Base-by-base conservation (phyloP, 2,113 vertebrate genomes). In the Lonchura striata region DNA sequence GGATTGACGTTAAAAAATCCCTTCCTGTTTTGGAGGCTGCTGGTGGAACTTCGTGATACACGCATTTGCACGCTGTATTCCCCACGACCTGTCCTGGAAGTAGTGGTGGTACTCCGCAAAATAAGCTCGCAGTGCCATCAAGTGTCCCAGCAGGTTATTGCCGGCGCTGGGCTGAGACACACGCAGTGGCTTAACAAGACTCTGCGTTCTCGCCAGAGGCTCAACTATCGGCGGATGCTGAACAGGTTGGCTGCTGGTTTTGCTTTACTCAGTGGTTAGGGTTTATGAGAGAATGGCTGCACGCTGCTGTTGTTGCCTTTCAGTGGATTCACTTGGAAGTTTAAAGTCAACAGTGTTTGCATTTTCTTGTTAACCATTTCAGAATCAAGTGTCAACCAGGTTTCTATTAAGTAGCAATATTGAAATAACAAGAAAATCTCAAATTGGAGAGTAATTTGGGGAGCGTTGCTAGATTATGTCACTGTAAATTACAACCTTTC, bases 161-260 rank as follows among this genome's bases (percentile, higher is more conserved):
- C 91, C 37, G 81, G 94, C 42, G 54, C 81, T 12, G 91, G 89
- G 52, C 27, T 83, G 71, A 90, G 97, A 24, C 95, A 95, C 63
- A 8, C 23, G 14, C 98, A 98, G 85, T 98, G 98, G 98, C 47
- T 90, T 17, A 91, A 74, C 46, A 97, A 85, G 54, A 74, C 35
- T 2, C 90, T 98, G 17, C 97, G 97, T 9, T 98, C 98, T 2
- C 97, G 98, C 24, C 98, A 98, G 94, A 96, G 98, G 42, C 96
- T 91, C 46, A 98, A 97, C 82, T 98, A 97, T 52, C 46, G 97
- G 13, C 94, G 96, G 15, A 97, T 98, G 98, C 35, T 96, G 11
- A 83, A 25, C 71, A 98, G 98, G 98, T 98, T 37, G 15, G 94
- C 11, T 53, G 42, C 22, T 63, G 9, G 6, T 3, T 82, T 35